phyloP scores from a whole-genome alignment of 1,140 invertebrate genomes.

The Dendroctonus ponderosae region DNA sequence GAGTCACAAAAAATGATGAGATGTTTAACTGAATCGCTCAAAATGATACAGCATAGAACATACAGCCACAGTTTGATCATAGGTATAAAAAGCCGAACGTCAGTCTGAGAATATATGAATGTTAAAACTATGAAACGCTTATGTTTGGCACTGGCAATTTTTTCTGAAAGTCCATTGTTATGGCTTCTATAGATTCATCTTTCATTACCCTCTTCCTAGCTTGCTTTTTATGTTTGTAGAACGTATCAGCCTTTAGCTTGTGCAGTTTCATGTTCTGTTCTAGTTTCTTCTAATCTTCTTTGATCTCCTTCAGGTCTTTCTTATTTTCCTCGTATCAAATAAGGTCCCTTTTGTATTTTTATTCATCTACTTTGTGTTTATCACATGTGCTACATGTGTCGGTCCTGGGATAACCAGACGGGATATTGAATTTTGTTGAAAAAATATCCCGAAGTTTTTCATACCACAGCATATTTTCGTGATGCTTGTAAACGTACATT shows the following conservation, averaged over 20 bases:
- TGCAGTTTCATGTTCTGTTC: background rate
- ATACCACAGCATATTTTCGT: too few species aligned
- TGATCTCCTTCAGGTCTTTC: background rate
- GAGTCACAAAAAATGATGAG: conserved; percentile 40
- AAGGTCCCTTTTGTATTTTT: background rate
- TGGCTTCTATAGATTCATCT: background rate
- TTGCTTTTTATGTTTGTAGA: background rate
- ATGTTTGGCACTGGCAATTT: background rate
- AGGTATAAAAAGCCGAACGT: background rate
- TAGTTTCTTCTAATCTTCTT: background rate
- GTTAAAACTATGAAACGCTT: background rate
- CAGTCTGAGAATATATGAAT: background rate
- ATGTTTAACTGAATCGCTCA: conserved; percentile 9
- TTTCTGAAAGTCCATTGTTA: background rate
- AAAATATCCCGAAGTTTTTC: background rate
- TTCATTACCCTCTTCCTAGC: background rate
- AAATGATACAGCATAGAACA: background rate
- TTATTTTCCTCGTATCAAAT: background rate
- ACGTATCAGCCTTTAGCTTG: background rate
- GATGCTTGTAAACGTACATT: too few species aligned
- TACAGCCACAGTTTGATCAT: background rate
- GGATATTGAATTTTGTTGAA: background rate
- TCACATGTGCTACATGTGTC: background rate
- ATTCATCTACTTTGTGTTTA: background rate
- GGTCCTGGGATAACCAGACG: background rate